These are phyloP conservation scores for Leptopilina myrica DNA, from an alignment of 2,888 invertebrate genomes.

Conservation along the genomic window DNA sequence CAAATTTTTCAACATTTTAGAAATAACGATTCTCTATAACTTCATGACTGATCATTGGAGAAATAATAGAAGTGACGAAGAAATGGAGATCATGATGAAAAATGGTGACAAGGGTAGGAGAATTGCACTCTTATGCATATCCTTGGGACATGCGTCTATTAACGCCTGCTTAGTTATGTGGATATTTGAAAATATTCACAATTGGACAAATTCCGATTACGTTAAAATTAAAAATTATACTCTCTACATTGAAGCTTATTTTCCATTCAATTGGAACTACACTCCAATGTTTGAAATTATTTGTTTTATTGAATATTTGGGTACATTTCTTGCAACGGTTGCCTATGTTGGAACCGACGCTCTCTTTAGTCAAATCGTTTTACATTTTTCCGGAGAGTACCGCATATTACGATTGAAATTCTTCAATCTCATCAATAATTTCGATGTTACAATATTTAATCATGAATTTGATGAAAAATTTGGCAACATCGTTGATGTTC, in stretches of 20 bases:
- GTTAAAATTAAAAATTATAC: background rate
- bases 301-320: background rate
- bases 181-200: background rate
- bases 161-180: background rate
- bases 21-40: background rate
- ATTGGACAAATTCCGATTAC: background rate
- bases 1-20: background rate
- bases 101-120: background rate
- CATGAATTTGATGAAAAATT: background rate
- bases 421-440: background rate
- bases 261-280: background rate
- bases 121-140: slow-evolving; percentile 42
- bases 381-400: background rate
- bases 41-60: background rate
- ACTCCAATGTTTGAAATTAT: background rate
- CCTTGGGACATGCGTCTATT: slow-evolving; percentile 11
- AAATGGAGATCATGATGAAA: slow-evolving; percentile 1
- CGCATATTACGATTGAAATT: background rate
- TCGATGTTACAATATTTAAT: background rate
- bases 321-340: background rate
- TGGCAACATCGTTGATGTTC: background rate
- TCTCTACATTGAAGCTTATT: background rate
- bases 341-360: background rate
- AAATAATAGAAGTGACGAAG: background rate
- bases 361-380: background rate